phyloP scores from a whole-genome alignment of 2,797 vertebrate genomes.

The Myotis pilosus region DNA sequence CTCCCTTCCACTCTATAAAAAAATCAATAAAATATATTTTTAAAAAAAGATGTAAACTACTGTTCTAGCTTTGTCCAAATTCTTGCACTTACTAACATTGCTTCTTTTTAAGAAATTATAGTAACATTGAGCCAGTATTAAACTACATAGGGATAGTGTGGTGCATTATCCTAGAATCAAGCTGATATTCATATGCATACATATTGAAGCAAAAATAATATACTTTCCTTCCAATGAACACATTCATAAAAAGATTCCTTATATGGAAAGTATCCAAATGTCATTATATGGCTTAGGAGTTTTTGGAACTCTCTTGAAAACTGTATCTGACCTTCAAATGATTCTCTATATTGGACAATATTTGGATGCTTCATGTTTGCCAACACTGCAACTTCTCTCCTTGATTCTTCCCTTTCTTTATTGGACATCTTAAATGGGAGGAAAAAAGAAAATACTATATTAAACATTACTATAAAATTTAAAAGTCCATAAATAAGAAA shows the following conservation, averaged over 20 bases:
- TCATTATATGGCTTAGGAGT: background rate
- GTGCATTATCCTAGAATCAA: background rate
- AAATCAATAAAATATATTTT: no score
- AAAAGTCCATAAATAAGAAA: background rate
- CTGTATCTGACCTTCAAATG: conserved; percentile 94
- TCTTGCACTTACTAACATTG: background rate
- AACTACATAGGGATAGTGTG: background rate
- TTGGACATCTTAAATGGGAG: conserved; percentile 91
- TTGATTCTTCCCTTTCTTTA: conserved; percentile 96
- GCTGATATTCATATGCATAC: background rate
- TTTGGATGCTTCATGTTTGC: conserved; percentile 99
- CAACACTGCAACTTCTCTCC: conserved; percentile 96
- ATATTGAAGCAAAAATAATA: background rate
- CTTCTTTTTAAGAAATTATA: conserved; percentile 42
- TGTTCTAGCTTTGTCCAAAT: background rate
- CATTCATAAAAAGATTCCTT: background rate
- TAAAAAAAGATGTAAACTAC: background rate
- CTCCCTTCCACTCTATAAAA: no score
- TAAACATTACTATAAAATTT: conserved; percentile 44
- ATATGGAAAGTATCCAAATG: background rate
- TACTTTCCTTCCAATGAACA: conserved; percentile 20
- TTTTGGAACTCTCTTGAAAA: conserved; percentile 8
- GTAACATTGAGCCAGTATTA: background rate
- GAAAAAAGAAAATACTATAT: conserved; percentile 58
- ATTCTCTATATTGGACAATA: conserved; percentile 96